Evolutionary conservation across 2,113 vertebrate genomes (phyloP).

Genomic region (Podiceps cristatus): DNA sequence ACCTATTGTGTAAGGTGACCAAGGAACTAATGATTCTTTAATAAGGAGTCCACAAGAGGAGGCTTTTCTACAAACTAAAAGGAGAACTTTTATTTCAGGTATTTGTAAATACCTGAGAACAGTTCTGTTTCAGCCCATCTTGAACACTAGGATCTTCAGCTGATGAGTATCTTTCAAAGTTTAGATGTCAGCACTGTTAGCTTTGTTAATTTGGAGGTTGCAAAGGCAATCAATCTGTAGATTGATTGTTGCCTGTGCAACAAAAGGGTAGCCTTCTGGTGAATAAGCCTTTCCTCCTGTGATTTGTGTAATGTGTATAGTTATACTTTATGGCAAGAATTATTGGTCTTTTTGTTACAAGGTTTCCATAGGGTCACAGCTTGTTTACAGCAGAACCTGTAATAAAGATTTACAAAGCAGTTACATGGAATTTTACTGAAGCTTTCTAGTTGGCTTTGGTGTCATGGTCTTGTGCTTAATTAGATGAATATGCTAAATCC

Average conservation of each 20-base stretch:
- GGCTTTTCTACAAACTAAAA: background rate
- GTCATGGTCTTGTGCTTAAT: background rate
- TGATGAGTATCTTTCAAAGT: background rate
- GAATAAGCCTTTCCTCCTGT: background rate
- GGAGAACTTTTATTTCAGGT: background rate
- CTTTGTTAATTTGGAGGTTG: background rate
- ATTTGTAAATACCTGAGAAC: background rate
- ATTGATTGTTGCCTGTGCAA: background rate
- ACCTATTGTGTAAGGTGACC: background rate
- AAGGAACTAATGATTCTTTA: background rate
- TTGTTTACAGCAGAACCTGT: background rate
- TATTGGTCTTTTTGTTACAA: background rate
- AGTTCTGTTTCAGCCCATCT: background rate
- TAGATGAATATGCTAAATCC: background rate
- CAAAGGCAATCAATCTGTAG: background rate
- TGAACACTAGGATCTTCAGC: background rate
- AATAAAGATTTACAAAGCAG: background rate
- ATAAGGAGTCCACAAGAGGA: background rate
- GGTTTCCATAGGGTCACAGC: background rate
- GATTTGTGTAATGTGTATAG: background rate
- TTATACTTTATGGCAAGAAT: background rate
- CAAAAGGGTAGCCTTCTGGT: background rate
- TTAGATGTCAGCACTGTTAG: background rate
- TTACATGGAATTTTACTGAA: background rate
- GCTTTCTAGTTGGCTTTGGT: background rate